Evolutionary conservation across 2,113 vertebrate species (phyloP).

Genomic region (pig (Sus scrofa)): T2T-Sscrofa CM000814.6:138817501-138818000

Average conservation of each 20-base stretch:
- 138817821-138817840: neutral
- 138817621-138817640: neutral
- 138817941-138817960: neutral
- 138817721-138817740: fast-evolving
- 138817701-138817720: neutral
- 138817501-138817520: neutral
- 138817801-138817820: neutral
- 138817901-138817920: neutral
- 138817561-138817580: neutral
- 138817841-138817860: neutral
- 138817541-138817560: neutral
- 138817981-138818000: neutral
- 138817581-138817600: neutral
- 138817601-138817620: neutral
- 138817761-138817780: neutral
- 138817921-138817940: neutral
- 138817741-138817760: neutral
- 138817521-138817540: neutral
- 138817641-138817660: too few species aligned
- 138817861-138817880: neutral
- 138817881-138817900: too few species aligned
- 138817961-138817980: neutral
- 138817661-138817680: fast-evolving
- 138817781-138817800: neutral
- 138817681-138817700: too few species aligned